These are phyloP conservation scores for Pocillopora verrucosa DNA, from an alignment of 64 coral and sea anemone species.

Conservation along the genomic window DNA sequence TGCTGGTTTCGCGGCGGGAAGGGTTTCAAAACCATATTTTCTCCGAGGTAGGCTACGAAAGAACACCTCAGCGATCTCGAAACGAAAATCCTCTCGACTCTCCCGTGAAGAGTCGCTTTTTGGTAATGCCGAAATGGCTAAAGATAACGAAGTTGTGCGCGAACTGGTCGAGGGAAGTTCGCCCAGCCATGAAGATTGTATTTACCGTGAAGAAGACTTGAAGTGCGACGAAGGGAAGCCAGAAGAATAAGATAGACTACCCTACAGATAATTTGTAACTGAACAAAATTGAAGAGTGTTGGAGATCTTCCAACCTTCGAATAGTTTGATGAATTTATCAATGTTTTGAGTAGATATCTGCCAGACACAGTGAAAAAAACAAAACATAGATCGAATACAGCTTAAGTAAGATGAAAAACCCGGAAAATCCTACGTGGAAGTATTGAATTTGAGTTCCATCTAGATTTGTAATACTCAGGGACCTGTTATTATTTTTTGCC, in stretches of 20 bases:
- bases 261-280: background rate
- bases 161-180: constrained; percentile 1
- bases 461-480: no score
- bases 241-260: background rate
- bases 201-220: background rate
- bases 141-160: background rate
- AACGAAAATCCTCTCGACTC: background rate
- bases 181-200: background rate
- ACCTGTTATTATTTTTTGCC: no score
- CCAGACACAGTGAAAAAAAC: no score
- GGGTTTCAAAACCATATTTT: background rate
- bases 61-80: background rate
- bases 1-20: background rate
- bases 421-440: no score
- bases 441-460: no score
- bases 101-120: background rate
- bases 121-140: background rate
- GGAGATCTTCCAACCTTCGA: no score
- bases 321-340: no score
- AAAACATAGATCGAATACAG: no score
- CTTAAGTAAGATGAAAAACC: no score
- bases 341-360: no score
- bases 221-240: background rate
- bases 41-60: background rate
- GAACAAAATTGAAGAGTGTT: no score